Percentiles rank a stretch among this genome's conserved stretches.
Evolutionary conservation across 1,140 invertebrate genomes (phyloP).

Genomic region (Drosophila kanapiae): DNA sequence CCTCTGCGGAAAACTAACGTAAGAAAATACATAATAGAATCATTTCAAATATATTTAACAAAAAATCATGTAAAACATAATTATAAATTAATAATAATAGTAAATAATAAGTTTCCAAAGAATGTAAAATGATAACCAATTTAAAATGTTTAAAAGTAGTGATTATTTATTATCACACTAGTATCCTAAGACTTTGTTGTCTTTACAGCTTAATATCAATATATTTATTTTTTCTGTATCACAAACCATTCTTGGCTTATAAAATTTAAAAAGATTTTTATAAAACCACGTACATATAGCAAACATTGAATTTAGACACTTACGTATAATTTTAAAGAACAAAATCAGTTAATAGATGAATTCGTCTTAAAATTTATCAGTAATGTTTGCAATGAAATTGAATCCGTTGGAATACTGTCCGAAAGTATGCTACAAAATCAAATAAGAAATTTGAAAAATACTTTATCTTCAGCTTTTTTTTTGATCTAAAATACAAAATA

Average conservation of each 20-base stretch:
- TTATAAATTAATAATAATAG: neutral
- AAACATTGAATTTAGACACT: too few species aligned
- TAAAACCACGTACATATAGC: too few species aligned
- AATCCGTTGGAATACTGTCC: neutral
- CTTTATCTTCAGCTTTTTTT: neutral
- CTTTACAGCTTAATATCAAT: too few species aligned
- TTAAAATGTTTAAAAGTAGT: too few species aligned
- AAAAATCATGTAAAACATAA: too few species aligned
- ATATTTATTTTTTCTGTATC: too few species aligned
- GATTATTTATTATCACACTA: too few species aligned
- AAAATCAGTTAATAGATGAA: neutral
- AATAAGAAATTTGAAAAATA: neutral
- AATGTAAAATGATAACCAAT: too few species aligned
- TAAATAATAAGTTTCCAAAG: neutral
- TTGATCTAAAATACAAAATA: too few species aligned
- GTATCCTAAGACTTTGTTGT: too few species aligned
- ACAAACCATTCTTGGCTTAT: neutral
- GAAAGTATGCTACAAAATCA: slow-evolving; percentile 1
- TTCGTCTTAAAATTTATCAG: neutral
- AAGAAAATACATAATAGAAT: neutral
- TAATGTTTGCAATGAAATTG: neutral
- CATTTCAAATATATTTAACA: neutral
- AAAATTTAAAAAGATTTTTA: neutral
- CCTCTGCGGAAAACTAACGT: neutral
- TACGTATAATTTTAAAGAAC: too few species aligned